Percentiles rank a stretch among this genome's conserved stretches.
phyloP scores from a whole-genome alignment of 2,113 vertebrate species.

The Pluvianellus socialis region DNA sequence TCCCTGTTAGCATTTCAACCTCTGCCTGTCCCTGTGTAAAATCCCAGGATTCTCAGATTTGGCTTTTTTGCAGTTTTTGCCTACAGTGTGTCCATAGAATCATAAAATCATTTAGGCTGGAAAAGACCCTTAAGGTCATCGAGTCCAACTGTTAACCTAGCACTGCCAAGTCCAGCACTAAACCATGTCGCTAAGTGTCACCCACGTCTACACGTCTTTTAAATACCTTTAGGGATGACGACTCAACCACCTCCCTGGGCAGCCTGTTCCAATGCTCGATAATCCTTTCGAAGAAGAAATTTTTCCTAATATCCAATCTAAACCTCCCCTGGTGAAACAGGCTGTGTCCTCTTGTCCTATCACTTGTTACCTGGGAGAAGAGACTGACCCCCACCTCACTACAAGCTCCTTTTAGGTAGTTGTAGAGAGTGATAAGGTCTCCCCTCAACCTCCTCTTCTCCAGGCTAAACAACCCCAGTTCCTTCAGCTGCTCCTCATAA shows the following conservation, averaged over 20 bases:
- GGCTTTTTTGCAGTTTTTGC: not conserved
- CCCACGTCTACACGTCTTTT: not conserved
- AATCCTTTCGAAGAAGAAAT: not conserved
- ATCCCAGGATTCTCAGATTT: not conserved
- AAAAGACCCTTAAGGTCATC: not conserved
- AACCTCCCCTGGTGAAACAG: not conserved
- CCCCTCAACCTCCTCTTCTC: not conserved
- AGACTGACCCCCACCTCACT: accelerated
- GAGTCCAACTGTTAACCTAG: not conserved
- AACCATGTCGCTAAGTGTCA: not conserved
- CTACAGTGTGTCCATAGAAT: not conserved
- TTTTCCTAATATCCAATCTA: not conserved
- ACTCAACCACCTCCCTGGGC: not conserved
- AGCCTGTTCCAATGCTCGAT: not conserved
- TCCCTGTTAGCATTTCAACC: not conserved
- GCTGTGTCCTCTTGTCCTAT: not conserved
- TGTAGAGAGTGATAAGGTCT: not conserved
- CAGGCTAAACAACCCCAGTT: not conserved
- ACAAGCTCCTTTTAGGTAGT: not conserved
- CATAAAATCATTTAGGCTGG: not conserved
- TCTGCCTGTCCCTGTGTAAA: not conserved
- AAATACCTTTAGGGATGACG: not conserved
- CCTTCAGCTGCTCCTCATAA: not conserved
- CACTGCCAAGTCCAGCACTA: not conserved
- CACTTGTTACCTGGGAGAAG: not conserved